Evolutionary conservation across 1,140 invertebrate genomes (phyloP).

Genomic region (Dendroctonus ponderosae): DNA sequence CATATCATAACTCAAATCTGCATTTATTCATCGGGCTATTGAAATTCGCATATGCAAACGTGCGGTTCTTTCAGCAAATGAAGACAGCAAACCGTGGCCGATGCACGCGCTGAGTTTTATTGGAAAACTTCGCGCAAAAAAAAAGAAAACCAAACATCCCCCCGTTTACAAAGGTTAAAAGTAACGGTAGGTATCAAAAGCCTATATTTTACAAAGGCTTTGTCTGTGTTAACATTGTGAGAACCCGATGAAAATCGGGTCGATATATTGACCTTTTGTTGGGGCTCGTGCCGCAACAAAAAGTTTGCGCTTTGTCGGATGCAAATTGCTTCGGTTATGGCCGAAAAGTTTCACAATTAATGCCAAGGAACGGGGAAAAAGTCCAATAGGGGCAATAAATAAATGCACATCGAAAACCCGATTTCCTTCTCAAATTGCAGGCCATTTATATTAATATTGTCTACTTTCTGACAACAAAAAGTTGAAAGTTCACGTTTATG

Average conservation of each 20-base stretch:
- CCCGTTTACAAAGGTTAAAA: conserved; percentile 7
- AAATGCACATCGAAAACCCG: neutral
- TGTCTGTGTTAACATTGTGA: conserved; percentile 18
- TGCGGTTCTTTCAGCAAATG: conserved; percentile 1
- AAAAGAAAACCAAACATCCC: neutral
- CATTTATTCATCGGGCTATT: neutral
- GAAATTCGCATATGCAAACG: neutral
- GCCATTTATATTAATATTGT: no score
- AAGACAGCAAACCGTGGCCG: neutral
- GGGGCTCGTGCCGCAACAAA: conserved; percentile 9
- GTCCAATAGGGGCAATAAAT: neutral
- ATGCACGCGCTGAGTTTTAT: neutral
- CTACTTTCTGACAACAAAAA: no score
- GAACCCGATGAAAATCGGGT: conserved; percentile 7
- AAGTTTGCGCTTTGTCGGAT: conserved; percentile 17
- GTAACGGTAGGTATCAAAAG: conserved; percentile 10
- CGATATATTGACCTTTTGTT: conserved; percentile 19
- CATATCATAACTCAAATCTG: no score
- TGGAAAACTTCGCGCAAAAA: conserved; percentile 4
- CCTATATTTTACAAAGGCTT: conserved; percentile 19
- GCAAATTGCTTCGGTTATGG: conserved; percentile 11
- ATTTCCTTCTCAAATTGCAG: no score
- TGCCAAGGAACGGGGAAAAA: neutral
- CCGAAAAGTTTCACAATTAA: conserved; percentile 16
- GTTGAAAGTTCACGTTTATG: no score